These are phyloP conservation scores for Drosophila varians DNA, from an alignment of 1,140 invertebrate species.

Conservation along the genomic window DNA sequence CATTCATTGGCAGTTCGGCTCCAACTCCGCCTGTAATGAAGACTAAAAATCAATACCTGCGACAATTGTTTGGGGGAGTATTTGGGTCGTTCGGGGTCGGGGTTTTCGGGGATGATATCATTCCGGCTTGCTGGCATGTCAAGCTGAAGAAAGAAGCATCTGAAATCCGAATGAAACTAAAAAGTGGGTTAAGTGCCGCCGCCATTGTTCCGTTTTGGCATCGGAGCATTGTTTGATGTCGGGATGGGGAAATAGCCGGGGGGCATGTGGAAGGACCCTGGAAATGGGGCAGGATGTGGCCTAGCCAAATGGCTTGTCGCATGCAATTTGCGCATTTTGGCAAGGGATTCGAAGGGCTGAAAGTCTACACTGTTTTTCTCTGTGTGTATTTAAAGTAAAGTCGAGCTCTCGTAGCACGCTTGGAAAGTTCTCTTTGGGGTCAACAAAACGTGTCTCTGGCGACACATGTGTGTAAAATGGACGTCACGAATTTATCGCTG, in stretches of 20 bases:
- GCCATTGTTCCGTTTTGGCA: slow-evolving; percentile 16
- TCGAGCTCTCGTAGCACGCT: slow-evolving; percentile 51
- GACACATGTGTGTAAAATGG: slow-evolving; percentile 66
- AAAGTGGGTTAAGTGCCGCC: slow-evolving; percentile 74
- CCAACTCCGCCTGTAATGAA: slow-evolving; percentile 57
- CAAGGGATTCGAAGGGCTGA: no score
- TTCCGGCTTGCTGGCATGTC: slow-evolving; percentile 46
- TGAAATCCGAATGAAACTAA: slow-evolving; percentile 59
- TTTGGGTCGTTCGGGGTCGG: slow-evolving; percentile 54
- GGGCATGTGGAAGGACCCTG: slow-evolving; percentile 22
- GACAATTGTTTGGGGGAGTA: slow-evolving; percentile 62
- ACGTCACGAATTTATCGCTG: slow-evolving; percentile 75
- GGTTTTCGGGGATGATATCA: slow-evolving; percentile 63
- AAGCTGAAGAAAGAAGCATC: slow-evolving; percentile 63
- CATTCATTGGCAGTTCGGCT: slow-evolving; percentile 62
- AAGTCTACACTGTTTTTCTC: neutral
- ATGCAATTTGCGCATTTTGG: slow-evolving; percentile 69
- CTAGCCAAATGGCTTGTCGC: slow-evolving; percentile 49
- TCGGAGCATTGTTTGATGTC: slow-evolving; percentile 39
- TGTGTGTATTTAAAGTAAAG: slow-evolving; percentile 10
- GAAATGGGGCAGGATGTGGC: slow-evolving; percentile 55
- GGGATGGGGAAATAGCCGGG: slow-evolving; percentile 12
- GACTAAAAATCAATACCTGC: slow-evolving; percentile 69
- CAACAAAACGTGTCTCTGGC: slow-evolving; percentile 62
- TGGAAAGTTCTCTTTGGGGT: slow-evolving; percentile 77